These are phyloP conservation scores for Hyaena hyaena DNA, from an alignment of 2,113 vertebrate species.

Conservation along the genomic window DNA sequence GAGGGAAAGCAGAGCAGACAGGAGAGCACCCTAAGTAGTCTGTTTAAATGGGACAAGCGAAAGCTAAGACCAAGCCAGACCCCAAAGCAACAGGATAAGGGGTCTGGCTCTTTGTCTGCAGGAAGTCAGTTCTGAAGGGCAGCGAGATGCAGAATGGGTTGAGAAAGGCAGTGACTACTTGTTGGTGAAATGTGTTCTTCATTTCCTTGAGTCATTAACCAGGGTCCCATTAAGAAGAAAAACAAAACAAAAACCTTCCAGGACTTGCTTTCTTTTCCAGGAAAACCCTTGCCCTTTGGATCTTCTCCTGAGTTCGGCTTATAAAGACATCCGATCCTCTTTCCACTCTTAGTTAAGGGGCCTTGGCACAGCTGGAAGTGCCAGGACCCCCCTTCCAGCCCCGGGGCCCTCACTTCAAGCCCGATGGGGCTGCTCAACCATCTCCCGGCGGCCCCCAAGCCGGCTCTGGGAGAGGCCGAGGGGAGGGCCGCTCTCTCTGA, in stretches of 20 bases:
- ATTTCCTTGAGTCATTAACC: constrained; percentile 79
- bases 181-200: constrained; percentile 78
- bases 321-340: constrained; percentile 55
- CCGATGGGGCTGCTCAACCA: not conserved
- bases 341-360: constrained; percentile 18
- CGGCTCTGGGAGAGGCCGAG: not conserved
- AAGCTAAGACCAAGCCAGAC: not conserved
- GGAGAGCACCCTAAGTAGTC: too few species aligned
- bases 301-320: constrained; percentile 76
- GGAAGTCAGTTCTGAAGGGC: not conserved
- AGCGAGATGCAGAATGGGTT: not conserved
- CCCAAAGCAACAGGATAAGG: not conserved
- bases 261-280: constrained; percentile 81
- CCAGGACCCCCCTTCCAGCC: constrained; percentile 48
- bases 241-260: constrained; percentile 75
- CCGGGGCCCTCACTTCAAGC: not conserved
- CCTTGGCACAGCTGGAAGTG: constrained; percentile 6
- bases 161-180: constrained; percentile 53
- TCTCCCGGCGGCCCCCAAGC: not conserved
- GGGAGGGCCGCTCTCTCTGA: not conserved
- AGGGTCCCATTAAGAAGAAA: constrained; percentile 55
- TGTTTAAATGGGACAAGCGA: not conserved
- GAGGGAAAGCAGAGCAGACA: too few species aligned
- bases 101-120: not conserved
- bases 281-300: constrained; percentile 77